phyloP scores from a whole-genome alignment of 2,888 invertebrate species.

The Trissonchulus sp. region DNA sequence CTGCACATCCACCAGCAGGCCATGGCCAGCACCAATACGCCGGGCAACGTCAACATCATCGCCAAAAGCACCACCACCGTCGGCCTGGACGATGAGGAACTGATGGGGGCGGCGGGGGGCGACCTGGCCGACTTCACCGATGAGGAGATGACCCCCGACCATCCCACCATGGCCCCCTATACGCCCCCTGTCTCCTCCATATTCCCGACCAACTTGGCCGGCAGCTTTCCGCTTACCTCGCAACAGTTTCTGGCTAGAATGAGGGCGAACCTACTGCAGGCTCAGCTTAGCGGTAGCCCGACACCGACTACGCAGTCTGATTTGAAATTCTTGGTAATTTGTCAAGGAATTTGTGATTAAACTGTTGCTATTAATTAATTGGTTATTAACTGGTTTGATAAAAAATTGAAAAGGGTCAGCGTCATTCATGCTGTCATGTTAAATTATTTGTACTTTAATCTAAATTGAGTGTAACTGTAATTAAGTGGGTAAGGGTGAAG shows the following conservation, averaged over 20 bases:
- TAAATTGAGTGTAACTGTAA: too few species aligned
- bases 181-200: neutral
- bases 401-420: too few species aligned
- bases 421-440: too few species aligned
- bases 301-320: too few species aligned
- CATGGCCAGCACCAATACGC: conserved; percentile 29
- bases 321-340: too few species aligned
- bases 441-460: too few species aligned
- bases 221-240: neutral
- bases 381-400: too few species aligned
- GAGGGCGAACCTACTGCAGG: too few species aligned
- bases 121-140: neutral
- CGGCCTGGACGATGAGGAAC: neutral
- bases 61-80: conserved; percentile 31
- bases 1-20: conserved; percentile 46
- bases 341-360: too few species aligned
- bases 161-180: neutral
- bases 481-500: too few species aligned
- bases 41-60: conserved; percentile 32
- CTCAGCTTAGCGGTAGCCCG: too few species aligned
- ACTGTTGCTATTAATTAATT: too few species aligned
- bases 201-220: neutral
- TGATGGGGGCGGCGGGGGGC: neutral
- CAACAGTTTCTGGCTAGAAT: conserved; percentile 19
- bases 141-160: neutral